A percentile compares a stretch with the other conserved stretches of the same genome.
Evolutionary conservation across 2,113 vertebrate genomes (phyloP).

Genomic region (Theristicus caerulescens): DNA sequence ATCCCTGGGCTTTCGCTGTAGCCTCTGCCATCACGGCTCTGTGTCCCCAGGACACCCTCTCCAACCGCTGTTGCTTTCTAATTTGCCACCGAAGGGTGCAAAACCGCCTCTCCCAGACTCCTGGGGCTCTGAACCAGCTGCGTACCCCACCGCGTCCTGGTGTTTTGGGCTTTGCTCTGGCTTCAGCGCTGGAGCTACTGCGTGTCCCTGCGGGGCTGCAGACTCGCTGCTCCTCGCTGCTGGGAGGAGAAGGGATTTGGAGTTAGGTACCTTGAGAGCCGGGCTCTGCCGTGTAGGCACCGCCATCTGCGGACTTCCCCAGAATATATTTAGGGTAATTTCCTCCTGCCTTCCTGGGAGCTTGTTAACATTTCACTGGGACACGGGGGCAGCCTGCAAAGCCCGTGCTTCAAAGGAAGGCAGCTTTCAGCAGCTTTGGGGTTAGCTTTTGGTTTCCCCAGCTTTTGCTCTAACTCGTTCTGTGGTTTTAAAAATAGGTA

Average conservation of each 20-base stretch:
- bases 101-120: background rate
- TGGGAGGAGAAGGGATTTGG: background rate
- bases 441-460: background rate
- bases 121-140: background rate
- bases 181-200: background rate
- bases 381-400: background rate
- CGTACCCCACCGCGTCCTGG: fast-evolving
- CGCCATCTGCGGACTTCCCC: background rate
- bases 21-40: fast-evolving
- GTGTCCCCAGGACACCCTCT: background rate
- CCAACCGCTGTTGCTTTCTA: background rate
- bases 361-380: constrained; percentile 63
- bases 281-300: background rate
- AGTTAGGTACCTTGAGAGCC: background rate
- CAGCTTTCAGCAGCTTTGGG: background rate
- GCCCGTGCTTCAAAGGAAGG: background rate
- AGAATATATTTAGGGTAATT: constrained; percentile 30
- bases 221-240: background rate
- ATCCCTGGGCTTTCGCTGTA: background rate
- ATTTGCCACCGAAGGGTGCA: background rate
- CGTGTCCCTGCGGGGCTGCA: background rate
- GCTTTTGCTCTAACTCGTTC: background rate
- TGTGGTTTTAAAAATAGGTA: constrained; percentile 1
- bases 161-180: background rate
- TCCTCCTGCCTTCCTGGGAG: constrained; percentile 27